Evolutionary conservation across 2,797 vertebrate genomes (phyloP).

Genomic region (Pipistrellus pipistrellus): DNA sequence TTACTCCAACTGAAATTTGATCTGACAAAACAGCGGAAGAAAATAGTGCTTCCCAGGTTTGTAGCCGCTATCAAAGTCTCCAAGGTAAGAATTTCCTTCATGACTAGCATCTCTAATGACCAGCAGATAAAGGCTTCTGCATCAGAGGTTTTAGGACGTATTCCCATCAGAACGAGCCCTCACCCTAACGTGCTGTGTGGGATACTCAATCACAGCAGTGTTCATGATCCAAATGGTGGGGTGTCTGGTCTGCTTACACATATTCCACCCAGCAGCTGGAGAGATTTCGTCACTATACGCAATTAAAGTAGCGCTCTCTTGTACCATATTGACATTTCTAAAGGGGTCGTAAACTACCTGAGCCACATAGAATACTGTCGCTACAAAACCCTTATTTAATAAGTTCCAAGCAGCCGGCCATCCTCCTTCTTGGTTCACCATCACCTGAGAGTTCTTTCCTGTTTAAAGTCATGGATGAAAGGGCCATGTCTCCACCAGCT

Average conservation of each 20-base stretch:
- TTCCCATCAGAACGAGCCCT: conserved; percentile 29
- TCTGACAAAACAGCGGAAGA: conserved; percentile 34
- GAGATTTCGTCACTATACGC: neutral
- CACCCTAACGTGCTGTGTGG: neutral
- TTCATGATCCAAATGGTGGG: conserved; percentile 7
- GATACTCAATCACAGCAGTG: neutral
- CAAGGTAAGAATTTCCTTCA: conserved; percentile 43
- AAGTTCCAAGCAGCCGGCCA: neutral
- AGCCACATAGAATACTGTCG: neutral
- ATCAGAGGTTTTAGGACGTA: neutral
- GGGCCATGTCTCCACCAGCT: neutral
- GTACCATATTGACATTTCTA: neutral
- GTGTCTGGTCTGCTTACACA: neutral
- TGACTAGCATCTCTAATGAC: conserved; percentile 50
- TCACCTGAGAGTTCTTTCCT: neutral
- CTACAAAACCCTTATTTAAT: neutral
- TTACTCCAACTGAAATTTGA: conserved; percentile 49
- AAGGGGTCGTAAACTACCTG: neutral
- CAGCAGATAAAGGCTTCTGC: conserved; percentile 2
- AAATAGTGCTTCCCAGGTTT: conserved; percentile 43
- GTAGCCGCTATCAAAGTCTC: conserved; percentile 46
- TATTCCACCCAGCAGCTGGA: neutral
- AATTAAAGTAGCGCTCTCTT: conserved; percentile 37
- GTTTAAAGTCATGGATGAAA: neutral
- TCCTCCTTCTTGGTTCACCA: neutral